Evolutionary conservation across 2,797 vertebrate genomes (phyloP), one percentile per base, ranked within the genome.

Genomic region (Hoplostethus atlanticus): DNA sequence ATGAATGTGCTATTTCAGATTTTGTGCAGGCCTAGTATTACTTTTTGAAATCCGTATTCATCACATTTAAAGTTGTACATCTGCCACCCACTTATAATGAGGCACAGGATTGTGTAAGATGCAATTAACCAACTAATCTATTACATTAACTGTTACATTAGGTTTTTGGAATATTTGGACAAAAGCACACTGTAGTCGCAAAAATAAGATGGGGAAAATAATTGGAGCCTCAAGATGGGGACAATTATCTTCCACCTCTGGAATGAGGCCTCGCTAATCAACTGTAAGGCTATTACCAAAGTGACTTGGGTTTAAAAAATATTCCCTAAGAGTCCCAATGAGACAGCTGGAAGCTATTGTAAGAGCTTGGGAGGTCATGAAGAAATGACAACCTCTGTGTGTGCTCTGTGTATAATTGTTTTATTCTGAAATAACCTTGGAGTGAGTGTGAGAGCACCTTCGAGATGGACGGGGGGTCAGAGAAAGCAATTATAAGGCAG

Each of bases 381-480:
- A 28, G 11, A 53, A 65, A 64, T 57, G 64, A 73, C 85, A 71
- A 73, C 57, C 76, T 91, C 87, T 83, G 69, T 77, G 87, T 55
- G 75, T 4, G 62, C 54, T 85, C 65, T 84, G 84, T 77, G 79
- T 63, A 28, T 84, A 92, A 93, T 79, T 92, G 88, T 86, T 94
- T 94, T 91, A 89, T 90, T 94, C 87, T 92, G 85, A 74, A 93
- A 87, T 77, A 92, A 86, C 80, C 92, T 92, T 81, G 91, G 91
- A 93, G 83, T 54, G 67, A 89, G 71, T 74, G 34, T 68, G 85
- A 84, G 87, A 83, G 76, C 86, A 79, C 77, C 83, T 81, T 66
- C 0, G 54, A 86, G 79, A 87, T 71, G 80, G 60, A 82, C 53
- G 7, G 76, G 38, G 75, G 81, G 69, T n/a, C 68, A 87, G 70